Percentiles rank a stretch among this genome's conserved stretches.
Conservation (phyloP, 1,140 invertebrate genomes). For the Eurosta solidaginis region DNA sequence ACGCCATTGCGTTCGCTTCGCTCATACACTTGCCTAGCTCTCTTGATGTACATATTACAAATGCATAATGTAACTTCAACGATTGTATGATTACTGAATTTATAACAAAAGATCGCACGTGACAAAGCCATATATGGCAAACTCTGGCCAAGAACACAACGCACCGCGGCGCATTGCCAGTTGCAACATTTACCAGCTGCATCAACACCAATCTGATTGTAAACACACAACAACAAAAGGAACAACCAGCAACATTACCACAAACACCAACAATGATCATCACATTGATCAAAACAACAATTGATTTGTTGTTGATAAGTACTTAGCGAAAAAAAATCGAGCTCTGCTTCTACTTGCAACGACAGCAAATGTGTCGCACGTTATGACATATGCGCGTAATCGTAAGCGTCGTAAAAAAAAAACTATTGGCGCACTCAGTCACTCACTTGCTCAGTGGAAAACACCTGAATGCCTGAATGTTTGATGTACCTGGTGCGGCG, state of each 20-base stretch:
- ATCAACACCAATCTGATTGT: neutral
- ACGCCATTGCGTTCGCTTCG: too few relatives aligned
- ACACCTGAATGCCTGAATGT: neutral
- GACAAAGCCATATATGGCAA: conserved; percentile 60
- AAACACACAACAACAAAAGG: too few relatives aligned
- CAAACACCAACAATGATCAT: neutral
- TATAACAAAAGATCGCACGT: conserved; percentile 59
- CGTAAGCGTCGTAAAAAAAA: neutral
- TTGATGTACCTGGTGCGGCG: neutral
- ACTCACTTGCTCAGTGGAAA: neutral
- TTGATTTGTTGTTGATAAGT: conserved; percentile 1
- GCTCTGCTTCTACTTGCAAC: neutral
- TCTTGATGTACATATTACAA: conserved; percentile 25
- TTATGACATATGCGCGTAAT: conserved; percentile 28
- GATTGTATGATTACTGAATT: conserved; percentile 56
- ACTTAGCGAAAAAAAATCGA: neutral
- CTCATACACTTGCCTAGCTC: too few relatives aligned
- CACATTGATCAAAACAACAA: conserved; percentile 13
- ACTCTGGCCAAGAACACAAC: neutral
- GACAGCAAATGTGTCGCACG: conserved; percentile 24
- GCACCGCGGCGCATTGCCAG: neutral
- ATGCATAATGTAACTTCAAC: conserved; percentile 43
- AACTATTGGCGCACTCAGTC: too few relatives aligned
- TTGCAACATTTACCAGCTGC: conserved; percentile 25
- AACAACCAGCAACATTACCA: neutral